phyloP scores from a whole-genome alignment of 1,140 invertebrate genomes.

The Penaeus indicus region DNA sequence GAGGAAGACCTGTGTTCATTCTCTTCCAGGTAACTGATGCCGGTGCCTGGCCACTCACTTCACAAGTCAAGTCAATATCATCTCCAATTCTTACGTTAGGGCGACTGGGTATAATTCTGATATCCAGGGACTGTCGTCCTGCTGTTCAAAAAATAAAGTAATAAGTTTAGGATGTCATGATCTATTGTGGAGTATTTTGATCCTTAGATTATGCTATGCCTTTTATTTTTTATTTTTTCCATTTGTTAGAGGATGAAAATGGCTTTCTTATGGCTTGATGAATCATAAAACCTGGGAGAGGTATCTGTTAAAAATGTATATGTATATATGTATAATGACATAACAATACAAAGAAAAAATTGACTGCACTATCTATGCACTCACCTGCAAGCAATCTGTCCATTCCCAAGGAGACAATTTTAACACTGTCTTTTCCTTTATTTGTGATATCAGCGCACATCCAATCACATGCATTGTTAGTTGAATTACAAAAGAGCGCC shows the following conservation, averaged over 20 bases:
- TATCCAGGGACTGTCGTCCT: slow-evolving; percentile 67
- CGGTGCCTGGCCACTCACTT: slow-evolving; percentile 74
- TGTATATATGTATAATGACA: neutral
- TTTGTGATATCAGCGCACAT: neutral
- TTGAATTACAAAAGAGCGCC: neutral
- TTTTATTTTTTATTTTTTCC: neutral
- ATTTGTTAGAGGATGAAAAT: neutral
- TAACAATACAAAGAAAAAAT: too few relatives aligned
- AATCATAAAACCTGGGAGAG: neutral
- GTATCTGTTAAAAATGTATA: neutral
- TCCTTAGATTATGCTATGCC: neutral
- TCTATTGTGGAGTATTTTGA: neutral
- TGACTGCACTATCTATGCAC: neutral
- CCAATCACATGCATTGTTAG: slow-evolving; percentile 19
- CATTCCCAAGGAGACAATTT: too few relatives aligned
- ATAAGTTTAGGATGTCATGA: neutral
- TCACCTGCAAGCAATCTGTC: neutral
- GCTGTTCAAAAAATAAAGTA: neutral
- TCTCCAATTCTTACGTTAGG: slow-evolving; percentile 78
- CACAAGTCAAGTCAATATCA: slow-evolving; percentile 81
- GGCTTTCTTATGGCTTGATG: neutral
- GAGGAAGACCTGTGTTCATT: slow-evolving; percentile 73
- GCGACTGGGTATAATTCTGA: slow-evolving; percentile 70
- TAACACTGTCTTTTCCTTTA: neutral
- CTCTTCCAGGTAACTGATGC: slow-evolving; percentile 75